A percentile compares a stretch with the other conserved stretches of the same genome.
Evolutionary conservation across 2,888 invertebrate species (phyloP).

Genomic region (Anthrax anthrax): DNA sequence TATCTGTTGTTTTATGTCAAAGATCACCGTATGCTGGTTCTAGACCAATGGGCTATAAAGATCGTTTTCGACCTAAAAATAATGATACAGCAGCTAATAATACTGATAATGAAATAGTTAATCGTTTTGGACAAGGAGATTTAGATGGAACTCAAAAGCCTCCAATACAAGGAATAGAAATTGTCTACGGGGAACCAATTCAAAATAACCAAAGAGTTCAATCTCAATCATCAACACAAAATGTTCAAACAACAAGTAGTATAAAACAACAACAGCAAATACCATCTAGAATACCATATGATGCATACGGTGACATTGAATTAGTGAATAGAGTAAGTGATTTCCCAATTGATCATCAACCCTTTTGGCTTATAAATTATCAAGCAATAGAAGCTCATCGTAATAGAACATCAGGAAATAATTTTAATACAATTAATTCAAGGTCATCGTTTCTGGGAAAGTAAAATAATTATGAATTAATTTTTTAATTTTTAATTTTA

Average conservation of each 20-base stretch:
- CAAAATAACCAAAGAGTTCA: background rate
- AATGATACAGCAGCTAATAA: background rate
- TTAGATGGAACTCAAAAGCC: slow-evolving; percentile 21
- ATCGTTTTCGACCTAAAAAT: slow-evolving; percentile 28
- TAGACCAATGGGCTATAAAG: slow-evolving; percentile 45
- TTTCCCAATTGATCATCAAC: slow-evolving; percentile 50
- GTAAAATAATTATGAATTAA: too few species aligned
- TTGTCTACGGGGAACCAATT: slow-evolving; percentile 17
- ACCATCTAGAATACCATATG: slow-evolving; percentile 38
- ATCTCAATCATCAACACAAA: background rate
- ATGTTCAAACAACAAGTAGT: background rate
- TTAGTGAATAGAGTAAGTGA: slow-evolving; percentile 47
- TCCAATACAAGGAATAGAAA: slow-evolving; percentile 19
- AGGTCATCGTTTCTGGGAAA: slow-evolving; percentile 21
- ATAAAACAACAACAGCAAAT: background rate
- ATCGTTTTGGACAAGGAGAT: slow-evolving; percentile 39
- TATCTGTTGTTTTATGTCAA: slow-evolving; percentile 27
- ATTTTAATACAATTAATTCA: slow-evolving; percentile 14
- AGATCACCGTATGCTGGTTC: slow-evolving; percentile 50
- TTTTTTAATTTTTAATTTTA: too few species aligned
- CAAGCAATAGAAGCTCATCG: slow-evolving; percentile 47
- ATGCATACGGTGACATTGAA: slow-evolving; percentile 49
- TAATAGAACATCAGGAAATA: slow-evolving; percentile 18
- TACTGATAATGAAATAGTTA: slow-evolving; percentile 23
- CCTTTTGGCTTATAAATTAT: slow-evolving; percentile 61